Evolutionary conservation across 2,888 invertebrate species (phyloP).

Genomic region (Lithophane socia): DNA sequence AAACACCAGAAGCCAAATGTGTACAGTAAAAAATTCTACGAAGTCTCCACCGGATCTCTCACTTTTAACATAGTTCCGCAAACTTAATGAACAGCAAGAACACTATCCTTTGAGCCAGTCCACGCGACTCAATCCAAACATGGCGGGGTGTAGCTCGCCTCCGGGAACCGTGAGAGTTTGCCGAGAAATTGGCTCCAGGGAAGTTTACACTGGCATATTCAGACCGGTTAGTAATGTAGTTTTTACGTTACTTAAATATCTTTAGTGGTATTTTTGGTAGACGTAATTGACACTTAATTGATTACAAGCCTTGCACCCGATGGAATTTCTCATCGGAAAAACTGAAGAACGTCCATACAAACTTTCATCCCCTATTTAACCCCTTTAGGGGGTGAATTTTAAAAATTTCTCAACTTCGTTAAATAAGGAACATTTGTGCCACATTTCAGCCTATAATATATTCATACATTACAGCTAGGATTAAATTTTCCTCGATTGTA

Average conservation of each 20-base stretch:
- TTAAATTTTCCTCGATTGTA: too few species aligned
- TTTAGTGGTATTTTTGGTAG: not conserved
- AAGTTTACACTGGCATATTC: slow-evolving; percentile 12
- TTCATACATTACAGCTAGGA: too few species aligned
- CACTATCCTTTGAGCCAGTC: slow-evolving; percentile 17
- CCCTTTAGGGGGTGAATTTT: too few species aligned
- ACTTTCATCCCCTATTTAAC: too few species aligned
- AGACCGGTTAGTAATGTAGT: not conserved
- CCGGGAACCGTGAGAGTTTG: slow-evolving; percentile 17
- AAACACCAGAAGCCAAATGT: not conserved
- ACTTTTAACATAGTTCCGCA: slow-evolving; percentile 8
- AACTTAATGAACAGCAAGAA: slow-evolving; percentile 10
- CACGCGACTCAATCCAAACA: slow-evolving; percentile 5
- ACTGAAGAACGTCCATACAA: too few species aligned
- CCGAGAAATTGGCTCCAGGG: slow-evolving; percentile 33
- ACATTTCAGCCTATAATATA: not conserved
- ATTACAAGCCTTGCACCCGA: too few species aligned
- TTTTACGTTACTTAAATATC: not conserved
- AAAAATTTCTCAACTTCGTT: too few species aligned
- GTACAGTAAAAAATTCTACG: not conserved
- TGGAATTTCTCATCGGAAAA: too few species aligned
- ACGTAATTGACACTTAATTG: not conserved
- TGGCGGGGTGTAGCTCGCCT: slow-evolving; percentile 16
- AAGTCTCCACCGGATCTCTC: not conserved
- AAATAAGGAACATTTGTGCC: too few species aligned